Percentiles rank a stretch among this genome's conserved stretches.
phyloP scores from a whole-genome alignment of 2,113 vertebrate species.

The Pagrus major region DNA sequence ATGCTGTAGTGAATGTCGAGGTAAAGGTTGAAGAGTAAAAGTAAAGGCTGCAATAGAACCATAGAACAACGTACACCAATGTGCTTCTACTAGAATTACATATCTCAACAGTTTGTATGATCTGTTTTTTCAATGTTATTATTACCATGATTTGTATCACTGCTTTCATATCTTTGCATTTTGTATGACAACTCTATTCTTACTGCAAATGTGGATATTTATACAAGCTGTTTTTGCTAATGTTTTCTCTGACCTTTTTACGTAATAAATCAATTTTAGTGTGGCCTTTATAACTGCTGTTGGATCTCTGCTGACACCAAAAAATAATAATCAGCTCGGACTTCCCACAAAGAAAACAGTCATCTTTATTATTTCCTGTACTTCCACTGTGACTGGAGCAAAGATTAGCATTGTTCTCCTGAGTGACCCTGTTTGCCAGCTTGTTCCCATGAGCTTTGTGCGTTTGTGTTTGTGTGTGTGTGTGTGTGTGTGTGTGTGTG shows the following conservation, averaged over 20 bases:
- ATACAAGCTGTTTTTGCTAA: constrained; percentile 47
- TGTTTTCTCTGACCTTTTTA: constrained; percentile 57
- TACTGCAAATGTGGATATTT: constrained; percentile 58
- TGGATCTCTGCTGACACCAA: constrained; percentile 45
- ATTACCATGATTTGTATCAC: constrained; percentile 18
- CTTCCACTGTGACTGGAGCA: constrained; percentile 54
- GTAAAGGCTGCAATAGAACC: constrained; percentile 37
- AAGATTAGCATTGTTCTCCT: constrained; percentile 75
- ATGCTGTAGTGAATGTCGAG: constrained; percentile 53
- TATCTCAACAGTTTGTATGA: constrained; percentile 38
- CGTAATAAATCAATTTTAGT: constrained; percentile 60
- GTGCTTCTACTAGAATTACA: constrained; percentile 54
- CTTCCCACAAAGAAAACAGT: constrained; percentile 58
- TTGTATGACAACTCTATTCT: constrained; percentile 50
- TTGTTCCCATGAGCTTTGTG: constrained; percentile 77
- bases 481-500: constrained; percentile 32
- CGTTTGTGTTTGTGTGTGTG: constrained; percentile 17
- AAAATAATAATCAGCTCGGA: constrained; percentile 23
- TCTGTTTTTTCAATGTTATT: constrained; percentile 43
- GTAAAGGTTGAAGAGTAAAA: constrained; percentile 29
- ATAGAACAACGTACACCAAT: constrained; percentile 44
- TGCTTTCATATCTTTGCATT: constrained; percentile 57
- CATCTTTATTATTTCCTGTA: constrained; percentile 75
- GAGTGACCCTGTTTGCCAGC: constrained; percentile 63
- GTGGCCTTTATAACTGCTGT: constrained; percentile 33